phyloP scores from a whole-genome alignment of 2,113 vertebrate genomes.

The Dicrurus megarhynchus region DNA sequence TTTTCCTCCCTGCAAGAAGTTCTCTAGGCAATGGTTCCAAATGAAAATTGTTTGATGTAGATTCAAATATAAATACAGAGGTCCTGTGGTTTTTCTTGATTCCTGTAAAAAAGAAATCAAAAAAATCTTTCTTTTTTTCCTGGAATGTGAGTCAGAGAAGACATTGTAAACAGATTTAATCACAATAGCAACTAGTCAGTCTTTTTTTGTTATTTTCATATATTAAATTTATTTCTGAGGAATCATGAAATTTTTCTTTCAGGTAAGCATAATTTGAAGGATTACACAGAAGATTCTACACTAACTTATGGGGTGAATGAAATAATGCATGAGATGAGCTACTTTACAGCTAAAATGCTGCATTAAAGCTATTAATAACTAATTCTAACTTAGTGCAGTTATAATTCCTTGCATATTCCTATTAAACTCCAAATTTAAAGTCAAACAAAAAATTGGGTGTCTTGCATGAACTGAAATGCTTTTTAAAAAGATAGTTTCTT shows the following conservation, averaged over 20 bases:
- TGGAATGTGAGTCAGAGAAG: slow-evolving; percentile 67
- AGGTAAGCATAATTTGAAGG: neutral
- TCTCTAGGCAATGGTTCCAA: slow-evolving; percentile 56
- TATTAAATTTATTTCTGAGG: neutral
- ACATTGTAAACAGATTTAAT: slow-evolving; percentile 68
- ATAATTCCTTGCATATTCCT: neutral
- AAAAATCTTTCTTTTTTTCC: slow-evolving; percentile 56
- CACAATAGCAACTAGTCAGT: slow-evolving; percentile 31
- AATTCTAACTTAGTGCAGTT: neutral
- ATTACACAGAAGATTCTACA: neutral
- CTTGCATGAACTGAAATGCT: neutral
- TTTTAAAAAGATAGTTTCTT: neutral
- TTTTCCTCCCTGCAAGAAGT: slow-evolving; percentile 44
- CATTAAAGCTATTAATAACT: neutral
- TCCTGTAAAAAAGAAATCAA: slow-evolving; percentile 55
- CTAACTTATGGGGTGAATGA: neutral
- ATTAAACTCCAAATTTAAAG: neutral
- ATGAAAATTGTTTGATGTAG: slow-evolving; percentile 63
- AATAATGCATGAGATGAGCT: neutral
- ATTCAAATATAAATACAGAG: slow-evolving; percentile 72
- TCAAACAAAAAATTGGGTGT: neutral
- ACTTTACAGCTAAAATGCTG: neutral
- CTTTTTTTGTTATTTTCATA: slow-evolving; percentile 6
- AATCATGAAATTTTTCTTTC: neutral
- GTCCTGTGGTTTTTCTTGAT: slow-evolving; percentile 64